Evolutionary conservation across 1,140 invertebrate species (phyloP), one percentile per base, ranked within the genome.

Genomic region (Drosophila lini): DNA sequence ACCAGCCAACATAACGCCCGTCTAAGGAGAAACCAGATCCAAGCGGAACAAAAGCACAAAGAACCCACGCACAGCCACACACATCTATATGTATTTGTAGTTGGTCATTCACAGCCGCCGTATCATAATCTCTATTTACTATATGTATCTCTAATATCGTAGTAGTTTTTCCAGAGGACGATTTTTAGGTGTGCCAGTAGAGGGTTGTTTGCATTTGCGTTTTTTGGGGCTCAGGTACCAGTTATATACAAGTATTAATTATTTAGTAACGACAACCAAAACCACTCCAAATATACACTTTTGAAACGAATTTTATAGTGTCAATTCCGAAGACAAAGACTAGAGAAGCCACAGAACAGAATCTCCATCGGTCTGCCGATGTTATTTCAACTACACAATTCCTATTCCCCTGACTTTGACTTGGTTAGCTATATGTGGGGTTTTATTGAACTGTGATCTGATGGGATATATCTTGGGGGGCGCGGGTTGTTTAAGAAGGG

Each of bases 161-260:
- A 84, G 81, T 65, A 53, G 62, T 74, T 80, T 65, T 60, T 79
- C 53, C 56, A 75, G 11, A 44, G 57, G 31, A 60, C 44, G 31
- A 58, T 79, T 76, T 74, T 68, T 69, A 81, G 62, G 40, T 65
- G 80, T 70, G 61, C 75, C 80, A 85, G 69, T 71, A 61, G 58
- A 31, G 38, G 41, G 56, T 50, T 50, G 22, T 41, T 55, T 42
- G 58, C 40, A 41, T 69, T 75, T 61, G 52, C 56, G 50, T 53
- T 53, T 13, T 67, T 76, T 73, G 65, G 75, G 74, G 79, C 74
- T 86, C 74, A 85, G 82, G 74, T 81, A 65, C 45, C 44, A 78
- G 50, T 58, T 81, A 71, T 81, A 71, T 68, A 86, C 58, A 88
- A 85, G 75, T 85, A 85, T 85, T 82, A 85, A 60, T 62, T 62